Evolutionary conservation across 1,140 invertebrate genomes (phyloP).

Genomic region (Grapholita molesta): DNA sequence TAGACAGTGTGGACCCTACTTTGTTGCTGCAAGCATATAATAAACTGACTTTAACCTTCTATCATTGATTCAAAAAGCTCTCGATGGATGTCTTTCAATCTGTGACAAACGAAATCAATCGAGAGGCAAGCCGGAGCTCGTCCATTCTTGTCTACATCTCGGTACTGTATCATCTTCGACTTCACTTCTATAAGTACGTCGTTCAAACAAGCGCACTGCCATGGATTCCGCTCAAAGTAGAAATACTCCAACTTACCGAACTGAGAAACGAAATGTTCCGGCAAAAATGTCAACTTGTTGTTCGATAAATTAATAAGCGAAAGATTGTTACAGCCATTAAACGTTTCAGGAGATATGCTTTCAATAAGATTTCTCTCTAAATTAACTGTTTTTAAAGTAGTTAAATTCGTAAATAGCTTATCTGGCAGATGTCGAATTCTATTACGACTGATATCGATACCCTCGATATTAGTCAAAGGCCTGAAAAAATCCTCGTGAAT

Average conservation of each 20-base stretch:
- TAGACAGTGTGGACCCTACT: no score
- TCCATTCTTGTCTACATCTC: neutral
- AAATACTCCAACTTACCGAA: neutral
- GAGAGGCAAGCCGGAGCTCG: neutral
- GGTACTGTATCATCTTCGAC: neutral
- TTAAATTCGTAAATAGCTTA: neutral
- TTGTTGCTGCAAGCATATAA: no score
- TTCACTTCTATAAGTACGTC: neutral
- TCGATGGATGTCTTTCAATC: conserved; percentile 13
- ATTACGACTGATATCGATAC: neutral
- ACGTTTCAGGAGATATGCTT: neutral
- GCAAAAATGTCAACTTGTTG: neutral
- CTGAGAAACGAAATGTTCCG: neutral
- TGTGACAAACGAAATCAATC: neutral
- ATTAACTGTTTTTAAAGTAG: neutral
- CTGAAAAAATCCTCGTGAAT: neutral
- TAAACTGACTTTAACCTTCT: neutral
- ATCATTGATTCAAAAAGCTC: neutral
- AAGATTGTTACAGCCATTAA: neutral
- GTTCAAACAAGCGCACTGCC: neutral
- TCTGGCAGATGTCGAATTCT: neutral
- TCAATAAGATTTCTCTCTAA: neutral
- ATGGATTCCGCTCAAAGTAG: neutral
- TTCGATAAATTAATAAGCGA: neutral
- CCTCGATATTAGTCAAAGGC: neutral